Base-by-base conservation (phyloP, 64 coral and sea anemone genomes). In the Dendronephthya gigantea region DNA sequence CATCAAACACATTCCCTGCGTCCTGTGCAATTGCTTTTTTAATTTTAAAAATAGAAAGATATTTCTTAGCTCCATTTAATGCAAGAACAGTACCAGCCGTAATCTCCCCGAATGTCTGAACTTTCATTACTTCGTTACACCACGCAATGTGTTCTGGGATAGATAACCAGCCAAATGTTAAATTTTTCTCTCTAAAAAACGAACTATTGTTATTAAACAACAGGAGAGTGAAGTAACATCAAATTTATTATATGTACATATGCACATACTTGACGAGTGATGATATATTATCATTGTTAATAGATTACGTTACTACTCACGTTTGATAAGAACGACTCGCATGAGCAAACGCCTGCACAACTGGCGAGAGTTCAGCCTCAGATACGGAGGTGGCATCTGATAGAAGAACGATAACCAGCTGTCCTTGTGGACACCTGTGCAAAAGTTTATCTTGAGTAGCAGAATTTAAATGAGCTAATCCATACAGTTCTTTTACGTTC, bases 81-180 rank as follows among this genome's bases (percentile, higher is more conserved):
- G 84, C 92, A 29, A 98, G 38, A 0, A 98, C 92, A 40, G 90
- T 98, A 30, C 95, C 95, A 2, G 95, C 86, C 27, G 59, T 89
- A 31, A 93, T 68, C 83, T 98, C 85, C 0, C 95, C 95, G 51
- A 98, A 98, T 33, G 47, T 89, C 30, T 98, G 84, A 7, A 93
- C 84, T 2, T 89, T 82, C 95, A 98, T 93, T 12, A 98, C 92
- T 9, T 98, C 95, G 55, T 90, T 89, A 23, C 95, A 98, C 95
- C 95, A 98, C 14, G 83, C 84, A 0, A 98, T 69, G 83, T 93
- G 91, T 22, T 91, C 87, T 69, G 85, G 30, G 9, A 93, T 93
- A 0, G 95, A 93, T 12, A 98, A 87, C 95, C 95, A 98, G 9
- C 56, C 87, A 83, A 93, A 98, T 38, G 82, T 91, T 15, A 98